Evolutionary conservation across 2,888 invertebrate species (phyloP).

Genomic region (Eilema depressum): DNA sequence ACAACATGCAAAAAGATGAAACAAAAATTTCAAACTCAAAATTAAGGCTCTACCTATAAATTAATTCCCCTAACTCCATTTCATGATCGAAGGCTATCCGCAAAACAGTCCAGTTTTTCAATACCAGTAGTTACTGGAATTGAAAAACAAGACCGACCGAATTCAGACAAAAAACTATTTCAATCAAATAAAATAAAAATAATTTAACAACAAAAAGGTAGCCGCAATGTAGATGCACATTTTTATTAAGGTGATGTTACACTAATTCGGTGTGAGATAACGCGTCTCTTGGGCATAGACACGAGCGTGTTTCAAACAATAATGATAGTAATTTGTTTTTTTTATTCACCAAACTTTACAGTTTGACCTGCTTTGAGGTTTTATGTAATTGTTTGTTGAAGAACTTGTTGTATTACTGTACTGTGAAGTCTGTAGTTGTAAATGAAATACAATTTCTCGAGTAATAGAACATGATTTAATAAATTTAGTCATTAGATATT

Average conservation of each 20-base stretch:
- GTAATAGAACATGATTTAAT: neutral
- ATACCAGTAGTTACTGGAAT: neutral
- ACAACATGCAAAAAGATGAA: neutral
- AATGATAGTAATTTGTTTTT: conserved; percentile 34
- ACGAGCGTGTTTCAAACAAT: conserved; percentile 33
- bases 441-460: neutral
- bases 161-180: neutral
- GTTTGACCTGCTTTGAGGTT: conserved; percentile 15
- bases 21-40: neutral
- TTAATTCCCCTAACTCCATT: neutral
- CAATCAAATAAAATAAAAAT: neutral
- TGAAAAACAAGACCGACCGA: no score
- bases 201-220: neutral
- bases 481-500: neutral
- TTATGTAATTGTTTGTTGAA: conserved; percentile 15
- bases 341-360: conserved; percentile 14
- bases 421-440: neutral
- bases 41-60: neutral
- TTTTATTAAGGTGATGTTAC: conserved; percentile 28
- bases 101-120: neutral
- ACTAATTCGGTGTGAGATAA: conserved; percentile 43
- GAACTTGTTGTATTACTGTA: neutral
- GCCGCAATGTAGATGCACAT: conserved; percentile 15
- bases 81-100: neutral
- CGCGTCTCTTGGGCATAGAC: conserved; percentile 34